A percentile compares a stretch with the other conserved stretches of the same genome.
phyloP scores from a whole-genome alignment of 2,888 invertebrate species.

The Harpagoxenus sublaevis region DNA sequence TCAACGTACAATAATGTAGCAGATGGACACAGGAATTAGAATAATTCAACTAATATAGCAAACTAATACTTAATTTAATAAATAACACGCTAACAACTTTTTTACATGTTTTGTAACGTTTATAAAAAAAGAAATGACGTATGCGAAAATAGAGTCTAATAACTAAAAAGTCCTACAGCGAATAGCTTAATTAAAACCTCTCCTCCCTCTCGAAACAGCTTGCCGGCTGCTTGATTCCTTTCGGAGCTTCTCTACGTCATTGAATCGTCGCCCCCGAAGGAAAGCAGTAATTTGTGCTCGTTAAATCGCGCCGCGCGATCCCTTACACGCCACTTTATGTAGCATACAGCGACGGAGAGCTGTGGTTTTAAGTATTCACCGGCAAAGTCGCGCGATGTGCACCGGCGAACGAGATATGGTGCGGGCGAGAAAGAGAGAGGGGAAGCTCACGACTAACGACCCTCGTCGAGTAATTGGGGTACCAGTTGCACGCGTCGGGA shows the following conservation, averaged over 20 bases:
- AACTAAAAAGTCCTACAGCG: neutral
- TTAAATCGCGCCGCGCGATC: constrained; percentile 31
- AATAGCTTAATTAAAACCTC: neutral
- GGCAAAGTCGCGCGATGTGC: constrained; percentile 46
- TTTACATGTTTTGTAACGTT: neutral
- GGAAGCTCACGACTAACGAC: constrained; percentile 72
- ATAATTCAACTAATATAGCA: neutral
- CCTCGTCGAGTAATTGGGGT: constrained; percentile 79
- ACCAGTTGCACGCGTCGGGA: constrained; percentile 81
- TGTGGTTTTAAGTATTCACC: constrained; percentile 51
- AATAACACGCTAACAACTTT: neutral
- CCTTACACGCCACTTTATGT: constrained; percentile 37
- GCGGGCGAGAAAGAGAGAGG: constrained; percentile 52
- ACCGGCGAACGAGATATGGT: neutral
- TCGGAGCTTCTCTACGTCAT: neutral
- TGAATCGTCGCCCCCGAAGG: constrained; percentile 8
- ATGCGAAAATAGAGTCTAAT: neutral
- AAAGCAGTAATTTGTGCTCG: constrained; percentile 43
- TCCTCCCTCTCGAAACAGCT: neutral
- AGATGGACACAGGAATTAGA: too few species aligned
- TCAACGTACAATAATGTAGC: neutral
- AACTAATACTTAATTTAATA: neutral
- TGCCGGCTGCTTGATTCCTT: neutral
- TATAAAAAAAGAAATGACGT: neutral
- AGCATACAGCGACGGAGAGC: constrained; percentile 21